Evolutionary conservation across 2,888 invertebrate species (phyloP), one percentile per base, ranked within the genome.

Genomic region (Scaeva pyrastri): DNA sequence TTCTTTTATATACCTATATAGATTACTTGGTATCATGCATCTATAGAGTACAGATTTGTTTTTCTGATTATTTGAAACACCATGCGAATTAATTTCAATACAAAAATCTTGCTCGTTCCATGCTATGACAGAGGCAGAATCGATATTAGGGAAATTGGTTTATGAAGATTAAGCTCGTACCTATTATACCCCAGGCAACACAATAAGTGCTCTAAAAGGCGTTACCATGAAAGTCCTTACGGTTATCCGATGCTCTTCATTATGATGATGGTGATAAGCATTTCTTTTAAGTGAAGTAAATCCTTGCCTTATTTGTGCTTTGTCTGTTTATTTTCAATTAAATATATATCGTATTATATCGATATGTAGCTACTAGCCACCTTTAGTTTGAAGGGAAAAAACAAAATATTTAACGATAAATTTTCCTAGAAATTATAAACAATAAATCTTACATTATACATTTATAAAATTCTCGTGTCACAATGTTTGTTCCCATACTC

Each of bases 91-190:
- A 5, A n/a, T n/a, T 19, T 48, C 19, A 48, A 11, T 11, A 19
- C 19, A 19, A 11, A 1, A 31, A 55, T n/a, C 26, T 10, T 55
- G 1, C 8, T 8, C 2, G 31, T 16, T 26, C 14, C n/a, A 31
- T 55, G 8, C 7, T 55, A 31, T n/a, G 26, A n/a, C 8, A 2
- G 10, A n/a, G 26, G 26, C 26, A 26, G 31, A 16, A 10, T 14
- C n/a, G 26, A 23, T 55, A 55, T 55, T 55, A 55, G 3, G n/a
- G n/a, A 6, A 55, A 55, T 55, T 55, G 26, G n/a, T 55, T 55
- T 55, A 55, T 55, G 55, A 55, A 55, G 55, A 55, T 55, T 26
- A 23, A 55, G 31, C 8, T 55, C 8, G 16, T 26, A n/a, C 14
- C n/a, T n/a, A n/a, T 31, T 3, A n/a, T n/a, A n/a, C 55, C 31